These are phyloP conservation scores for Drosophila mauritiana DNA, from an alignment of 1,140 invertebrate species.

Conservation along the genomic window DNA sequence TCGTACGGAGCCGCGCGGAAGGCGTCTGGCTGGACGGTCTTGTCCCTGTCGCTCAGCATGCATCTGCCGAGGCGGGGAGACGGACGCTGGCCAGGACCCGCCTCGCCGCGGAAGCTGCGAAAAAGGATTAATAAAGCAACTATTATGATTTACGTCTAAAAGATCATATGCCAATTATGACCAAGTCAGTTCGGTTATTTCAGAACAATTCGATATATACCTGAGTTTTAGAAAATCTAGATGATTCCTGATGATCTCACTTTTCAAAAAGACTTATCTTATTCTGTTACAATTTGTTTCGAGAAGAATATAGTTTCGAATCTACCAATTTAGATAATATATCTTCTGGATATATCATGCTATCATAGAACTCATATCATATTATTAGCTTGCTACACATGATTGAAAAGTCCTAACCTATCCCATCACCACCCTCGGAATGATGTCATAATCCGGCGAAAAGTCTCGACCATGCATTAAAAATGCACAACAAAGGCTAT, in stretches of 20 bases:
- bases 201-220: too few relatives aligned
- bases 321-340: too few relatives aligned
- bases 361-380: too few relatives aligned
- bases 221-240: too few relatives aligned
- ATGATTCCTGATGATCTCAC: not conserved
- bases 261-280: too few relatives aligned
- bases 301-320: too few relatives aligned
- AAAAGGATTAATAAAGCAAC: too few relatives aligned
- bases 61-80: constrained; percentile 85
- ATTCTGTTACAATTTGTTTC: too few relatives aligned
- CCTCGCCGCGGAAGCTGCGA: constrained; percentile 49
- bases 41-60: constrained; percentile 86
- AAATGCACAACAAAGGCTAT: constrained; percentile 70
- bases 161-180: too few relatives aligned
- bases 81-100: constrained; percentile 15
- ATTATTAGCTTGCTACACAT: not conserved
- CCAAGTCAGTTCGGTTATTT: too few relatives aligned
- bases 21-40: constrained; percentile 87
- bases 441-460: constrained; percentile 67
- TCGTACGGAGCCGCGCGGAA: constrained; percentile 87
- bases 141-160: too few relatives aligned
- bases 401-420: constrained; percentile 21
- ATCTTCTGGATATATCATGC: too few relatives aligned
- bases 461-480: constrained; percentile 56
- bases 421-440: constrained; percentile 21